These are phyloP conservation scores for Malacosoma neustria DNA, from an alignment of 2,888 invertebrate species.

Conservation along the genomic window DNA sequence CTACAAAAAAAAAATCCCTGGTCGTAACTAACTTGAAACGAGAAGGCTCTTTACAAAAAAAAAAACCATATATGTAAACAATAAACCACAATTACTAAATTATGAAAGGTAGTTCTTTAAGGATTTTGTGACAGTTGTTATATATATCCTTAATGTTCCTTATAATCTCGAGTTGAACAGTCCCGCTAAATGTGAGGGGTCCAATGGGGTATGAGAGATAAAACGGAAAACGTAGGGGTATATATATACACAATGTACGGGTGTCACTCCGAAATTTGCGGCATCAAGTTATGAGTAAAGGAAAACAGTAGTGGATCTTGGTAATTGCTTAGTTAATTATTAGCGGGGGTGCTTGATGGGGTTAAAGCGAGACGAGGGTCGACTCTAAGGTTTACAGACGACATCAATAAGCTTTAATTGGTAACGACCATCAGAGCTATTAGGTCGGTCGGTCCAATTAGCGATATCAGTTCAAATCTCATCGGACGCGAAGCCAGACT, in stretches of 20 bases:
- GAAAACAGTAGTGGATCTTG: slow-evolving; percentile 45
- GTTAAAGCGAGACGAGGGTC: slow-evolving; percentile 67
- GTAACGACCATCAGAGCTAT: slow-evolving; percentile 58
- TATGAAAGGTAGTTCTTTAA: too few relatives aligned
- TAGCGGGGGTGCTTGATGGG: slow-evolving; percentile 54
- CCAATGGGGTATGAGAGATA: not conserved
- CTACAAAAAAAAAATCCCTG: too few relatives aligned
- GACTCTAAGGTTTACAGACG: slow-evolving; percentile 50
- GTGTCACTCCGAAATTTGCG: too few relatives aligned
- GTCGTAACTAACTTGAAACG: too few relatives aligned
- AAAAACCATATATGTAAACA: too few relatives aligned
- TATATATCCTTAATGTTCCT: too few relatives aligned
- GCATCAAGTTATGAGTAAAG: slow-evolving; percentile 22
- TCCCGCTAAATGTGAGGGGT: not conserved
- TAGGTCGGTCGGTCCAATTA: slow-evolving; percentile 53
- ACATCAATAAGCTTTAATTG: slow-evolving; percentile 71
- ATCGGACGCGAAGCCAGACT: slow-evolving; percentile 16
- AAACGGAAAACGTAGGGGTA: too few relatives aligned
- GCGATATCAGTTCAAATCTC: slow-evolving; percentile 39
- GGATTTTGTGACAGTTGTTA: too few relatives aligned
- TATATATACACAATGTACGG: too few relatives aligned
- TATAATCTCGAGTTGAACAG: not conserved
- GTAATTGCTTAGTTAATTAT: slow-evolving; percentile 72
- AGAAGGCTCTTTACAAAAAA: too few relatives aligned
- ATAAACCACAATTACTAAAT: too few relatives aligned